A percentile compares a stretch with the other conserved stretches of the same genome.
Evolutionary conservation across 2,113 vertebrate species (phyloP).

Genomic region (Cephalopholis sonnerati): DNA sequence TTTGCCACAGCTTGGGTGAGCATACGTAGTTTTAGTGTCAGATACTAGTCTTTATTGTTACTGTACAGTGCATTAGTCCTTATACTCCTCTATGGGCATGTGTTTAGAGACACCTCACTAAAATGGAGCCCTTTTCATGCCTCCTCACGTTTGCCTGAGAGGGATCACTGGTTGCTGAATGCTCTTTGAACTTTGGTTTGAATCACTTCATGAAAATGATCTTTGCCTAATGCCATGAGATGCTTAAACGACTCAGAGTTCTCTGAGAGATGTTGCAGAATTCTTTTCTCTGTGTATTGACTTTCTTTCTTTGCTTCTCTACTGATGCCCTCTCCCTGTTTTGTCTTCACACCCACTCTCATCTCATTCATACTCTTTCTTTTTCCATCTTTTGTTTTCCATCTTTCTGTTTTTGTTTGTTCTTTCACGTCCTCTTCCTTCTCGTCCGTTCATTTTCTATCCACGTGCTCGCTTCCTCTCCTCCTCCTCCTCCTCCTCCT

Average conservation of each 20-base stretch:
- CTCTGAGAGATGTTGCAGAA: slow-evolving; percentile 29
- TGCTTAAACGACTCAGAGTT: slow-evolving; percentile 52
- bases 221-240: slow-evolving; percentile 72
- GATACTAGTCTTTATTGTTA: slow-evolving; percentile 3
- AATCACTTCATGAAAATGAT: slow-evolving; percentile 73
- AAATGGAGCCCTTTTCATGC: slow-evolving; percentile 76
- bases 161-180: slow-evolving; percentile 86
- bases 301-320: slow-evolving; percentile 58
- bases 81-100: slow-evolving; percentile 80
- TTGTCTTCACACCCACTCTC: slow-evolving; percentile 47
- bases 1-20: slow-evolving; percentile 50
- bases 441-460: slow-evolving; percentile 24
- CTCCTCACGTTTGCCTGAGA: slow-evolving; percentile 85
- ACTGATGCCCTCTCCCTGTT: slow-evolving; percentile 56
- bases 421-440: slow-evolving; percentile 42
- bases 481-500: slow-evolving; percentile 2
- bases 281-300: slow-evolving; percentile 35
- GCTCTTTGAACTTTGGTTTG: slow-evolving; percentile 82
- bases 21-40: slow-evolving; percentile 18
- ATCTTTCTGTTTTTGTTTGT: slow-evolving; percentile 44
- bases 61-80: slow-evolving; percentile 5
- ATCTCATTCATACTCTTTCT: slow-evolving; percentile 53
- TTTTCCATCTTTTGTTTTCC: slow-evolving; percentile 55
- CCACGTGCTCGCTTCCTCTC: slow-evolving; percentile 22
- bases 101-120: slow-evolving; percentile 80